Evolutionary conservation across 1,140 invertebrate genomes (phyloP).

Genomic region (Gonatopus flavifemur): DNA sequence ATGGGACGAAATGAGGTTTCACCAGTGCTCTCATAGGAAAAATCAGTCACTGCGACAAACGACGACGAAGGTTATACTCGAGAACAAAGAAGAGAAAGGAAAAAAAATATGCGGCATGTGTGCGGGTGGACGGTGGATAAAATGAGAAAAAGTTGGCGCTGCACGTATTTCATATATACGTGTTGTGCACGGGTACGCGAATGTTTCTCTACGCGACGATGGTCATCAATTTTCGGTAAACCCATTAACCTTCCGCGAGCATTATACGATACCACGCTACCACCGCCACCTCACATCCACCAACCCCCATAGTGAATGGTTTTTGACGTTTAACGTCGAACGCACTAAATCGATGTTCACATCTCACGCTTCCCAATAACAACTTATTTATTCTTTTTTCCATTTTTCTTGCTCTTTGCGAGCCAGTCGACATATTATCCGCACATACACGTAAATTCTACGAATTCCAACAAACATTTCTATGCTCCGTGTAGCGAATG

Average conservation of each 20-base stretch:
- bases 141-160: constrained; percentile 21
- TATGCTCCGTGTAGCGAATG: too few relatives aligned
- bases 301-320: constrained; percentile 14
- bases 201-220: too few relatives aligned
- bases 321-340: constrained; percentile 25
- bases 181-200: constrained; percentile 29
- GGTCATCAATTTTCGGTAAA: constrained; percentile 53
- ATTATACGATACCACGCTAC: constrained; percentile 16
- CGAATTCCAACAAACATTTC: too few relatives aligned
- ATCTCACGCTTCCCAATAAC: constrained; percentile 4
- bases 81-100: constrained; percentile 12
- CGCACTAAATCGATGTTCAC: constrained; percentile 36
- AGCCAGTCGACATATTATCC: background rate
- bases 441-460: too few relatives aligned
- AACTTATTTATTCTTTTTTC: constrained; percentile 15
- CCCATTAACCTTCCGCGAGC: constrained; percentile 45
- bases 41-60: constrained; percentile 3
- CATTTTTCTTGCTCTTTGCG: background rate
- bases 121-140: background rate
- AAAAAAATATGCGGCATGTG: background rate
- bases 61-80: constrained; percentile 10
- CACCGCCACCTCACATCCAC: constrained; percentile 10
- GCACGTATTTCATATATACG: constrained; percentile 38
- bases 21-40: too few relatives aligned
- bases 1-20: too few relatives aligned